Evolutionary conservation across 2,888 invertebrate species (phyloP).

Genomic region (Caenorhabditis plicata): DNA sequence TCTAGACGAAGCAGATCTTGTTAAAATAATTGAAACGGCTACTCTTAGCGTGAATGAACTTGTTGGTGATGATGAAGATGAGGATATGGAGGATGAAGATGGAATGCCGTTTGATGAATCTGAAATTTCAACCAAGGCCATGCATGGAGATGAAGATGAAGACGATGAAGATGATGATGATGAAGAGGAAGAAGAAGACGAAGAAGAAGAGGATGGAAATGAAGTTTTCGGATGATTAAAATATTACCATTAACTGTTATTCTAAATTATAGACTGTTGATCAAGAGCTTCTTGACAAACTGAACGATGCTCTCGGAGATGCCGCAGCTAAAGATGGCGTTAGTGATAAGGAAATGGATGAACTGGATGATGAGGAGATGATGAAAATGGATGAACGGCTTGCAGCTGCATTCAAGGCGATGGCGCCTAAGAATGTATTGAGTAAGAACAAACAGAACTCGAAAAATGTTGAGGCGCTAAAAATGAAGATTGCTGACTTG

Average conservation of each 20-base stretch:
- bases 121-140: slow-evolving; percentile 8
- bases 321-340: slow-evolving; percentile 33
- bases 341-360: slow-evolving; percentile 31
- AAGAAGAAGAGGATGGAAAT: slow-evolving; percentile 21
- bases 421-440: slow-evolving; percentile 20
- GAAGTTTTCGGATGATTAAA: slow-evolving; percentile 4
- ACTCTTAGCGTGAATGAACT: slow-evolving; percentile 35
- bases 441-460: slow-evolving; percentile 13
- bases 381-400: slow-evolving; percentile 45
- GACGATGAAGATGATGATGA: slow-evolving; percentile 27
- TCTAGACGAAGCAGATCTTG: slow-evolving; percentile 23
- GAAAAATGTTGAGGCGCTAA: slow-evolving; percentile 28
- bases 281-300: slow-evolving; percentile 36
- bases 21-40: slow-evolving; percentile 40
- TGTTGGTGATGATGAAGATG: slow-evolving; percentile 24
- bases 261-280: slow-evolving; percentile 24
- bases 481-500: slow-evolving; percentile 44
- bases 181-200: slow-evolving; percentile 25
- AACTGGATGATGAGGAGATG: slow-evolving; percentile 49
- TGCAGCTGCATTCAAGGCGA: slow-evolving; percentile 39
- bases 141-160: slow-evolving; percentile 16
- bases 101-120: slow-evolving; percentile 28
- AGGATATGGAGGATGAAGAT: slow-evolving; percentile 35
- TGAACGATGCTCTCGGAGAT: slow-evolving; percentile 44
- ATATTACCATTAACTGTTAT: neutral